Percentiles rank a stretch among this genome's conserved stretches.
phyloP scores from a whole-genome alignment of 2,888 invertebrate species.

The Drosophila pseudotakahashii region DNA sequence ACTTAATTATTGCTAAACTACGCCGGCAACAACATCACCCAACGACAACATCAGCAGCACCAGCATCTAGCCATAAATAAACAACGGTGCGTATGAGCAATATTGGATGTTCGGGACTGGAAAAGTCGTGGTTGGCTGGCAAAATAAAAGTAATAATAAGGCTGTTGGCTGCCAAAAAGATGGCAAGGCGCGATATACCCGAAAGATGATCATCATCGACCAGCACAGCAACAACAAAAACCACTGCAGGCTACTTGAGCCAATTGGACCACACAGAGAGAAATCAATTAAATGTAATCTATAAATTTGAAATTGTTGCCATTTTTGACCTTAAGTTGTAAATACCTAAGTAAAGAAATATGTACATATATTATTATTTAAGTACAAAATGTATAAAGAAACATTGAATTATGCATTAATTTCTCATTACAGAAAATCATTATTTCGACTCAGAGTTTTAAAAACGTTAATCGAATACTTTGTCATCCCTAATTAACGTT shows the following conservation, averaged over 20 bases:
- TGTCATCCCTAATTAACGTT: too few species aligned
- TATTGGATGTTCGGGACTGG: constrained; percentile 48
- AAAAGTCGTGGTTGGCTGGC: constrained; percentile 54
- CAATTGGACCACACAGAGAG: constrained; percentile 36
- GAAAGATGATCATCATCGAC: constrained; percentile 68
- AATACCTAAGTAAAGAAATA: neutral
- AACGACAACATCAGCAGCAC: constrained; percentile 43
- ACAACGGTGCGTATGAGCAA: constrained; percentile 76
- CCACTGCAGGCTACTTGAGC: constrained; percentile 32
- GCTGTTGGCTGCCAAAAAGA: constrained; percentile 65
- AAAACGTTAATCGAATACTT: too few species aligned
- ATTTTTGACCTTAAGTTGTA: neutral
- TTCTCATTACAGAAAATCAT: too few species aligned
- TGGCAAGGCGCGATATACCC: constrained; percentile 70
- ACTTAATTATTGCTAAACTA: constrained; percentile 83
- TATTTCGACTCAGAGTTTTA: too few species aligned
- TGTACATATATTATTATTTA: too few species aligned
- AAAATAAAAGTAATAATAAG: constrained; percentile 60
- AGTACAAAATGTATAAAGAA: too few species aligned
- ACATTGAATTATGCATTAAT: too few species aligned
- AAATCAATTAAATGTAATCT: neutral
- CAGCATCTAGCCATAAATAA: constrained; percentile 66
- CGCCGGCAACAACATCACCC: constrained; percentile 57
- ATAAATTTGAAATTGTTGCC: neutral
- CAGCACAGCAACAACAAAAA: constrained; percentile 22